A percentile compares a stretch with the other conserved stretches of the same genome.
phyloP scores from a whole-genome alignment of 92 coral and sea anemone species.

The Chrysogorgia sp. region DNA sequence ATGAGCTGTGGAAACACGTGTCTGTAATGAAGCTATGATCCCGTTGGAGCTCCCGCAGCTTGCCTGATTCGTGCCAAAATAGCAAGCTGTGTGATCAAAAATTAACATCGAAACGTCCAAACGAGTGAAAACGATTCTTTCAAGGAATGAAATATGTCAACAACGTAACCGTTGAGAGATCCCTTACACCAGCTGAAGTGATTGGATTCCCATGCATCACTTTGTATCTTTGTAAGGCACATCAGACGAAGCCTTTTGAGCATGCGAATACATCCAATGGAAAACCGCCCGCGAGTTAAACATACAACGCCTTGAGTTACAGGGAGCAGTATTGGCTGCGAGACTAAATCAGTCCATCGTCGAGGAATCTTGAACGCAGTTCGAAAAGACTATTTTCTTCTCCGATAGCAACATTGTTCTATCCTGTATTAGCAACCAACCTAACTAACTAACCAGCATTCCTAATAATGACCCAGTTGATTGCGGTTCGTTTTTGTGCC shows the following conservation, averaged over 20 bases:
- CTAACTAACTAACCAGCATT: too few relatives aligned
- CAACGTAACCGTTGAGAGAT: conserved; percentile 45
- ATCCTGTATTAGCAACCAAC: conserved; percentile 20
- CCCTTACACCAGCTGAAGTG: conserved; percentile 38
- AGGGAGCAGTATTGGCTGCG: conserved; percentile 15
- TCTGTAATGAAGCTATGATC: conserved; percentile 41
- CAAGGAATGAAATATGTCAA: conserved; percentile 47
- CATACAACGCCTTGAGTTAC: conserved; percentile 24
- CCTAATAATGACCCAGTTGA: too few relatives aligned
- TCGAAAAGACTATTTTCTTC: not conserved
- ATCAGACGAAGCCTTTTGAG: conserved; percentile 45
- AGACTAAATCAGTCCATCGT: not conserved
- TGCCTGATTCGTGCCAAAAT: conserved; percentile 49
- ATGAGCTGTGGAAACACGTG: too few relatives aligned
- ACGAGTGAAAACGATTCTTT: conserved; percentile 30
- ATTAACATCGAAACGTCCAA: conserved; percentile 1
- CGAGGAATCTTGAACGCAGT: conserved; percentile 27
- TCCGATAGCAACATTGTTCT: conserved; percentile 14
- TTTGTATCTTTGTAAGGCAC: conserved; percentile 51
- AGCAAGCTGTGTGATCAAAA: conserved; percentile 44
- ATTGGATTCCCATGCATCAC: conserved; percentile 33
- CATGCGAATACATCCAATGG: conserved; percentile 43
- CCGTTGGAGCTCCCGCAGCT: conserved; percentile 44
- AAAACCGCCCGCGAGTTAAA: conserved; percentile 17
- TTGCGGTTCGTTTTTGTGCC: too few relatives aligned